A percentile compares a stretch with the other conserved stretches of the same genome.
These are phyloP conservation scores for Trachymyrmex cornetzi DNA, from an alignment of 1,140 invertebrate genomes.

Conservation along the genomic window DNA sequence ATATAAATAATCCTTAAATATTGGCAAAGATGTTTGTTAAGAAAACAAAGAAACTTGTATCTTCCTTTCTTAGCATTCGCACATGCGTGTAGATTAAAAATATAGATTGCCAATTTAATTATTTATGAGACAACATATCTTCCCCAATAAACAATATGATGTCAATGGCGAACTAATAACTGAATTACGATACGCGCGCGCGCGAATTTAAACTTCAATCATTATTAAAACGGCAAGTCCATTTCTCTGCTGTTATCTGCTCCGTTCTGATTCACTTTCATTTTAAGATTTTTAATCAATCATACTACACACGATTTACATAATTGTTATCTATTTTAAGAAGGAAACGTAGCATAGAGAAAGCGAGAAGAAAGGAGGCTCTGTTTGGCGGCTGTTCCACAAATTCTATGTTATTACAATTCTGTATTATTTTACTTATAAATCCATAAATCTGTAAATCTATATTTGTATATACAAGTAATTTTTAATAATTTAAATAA, in stretches of 20 bases:
- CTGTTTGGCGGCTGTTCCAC: slow-evolving; percentile 6
- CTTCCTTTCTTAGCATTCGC: slow-evolving; percentile 48
- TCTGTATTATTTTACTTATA: not conserved
- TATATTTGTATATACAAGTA: slow-evolving; percentile 11
- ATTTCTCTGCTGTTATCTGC: slow-evolving; percentile 6
- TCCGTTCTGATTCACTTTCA: not conserved
- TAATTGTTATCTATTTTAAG: slow-evolving; percentile 35
- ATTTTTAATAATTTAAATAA: slow-evolving; percentile 16
- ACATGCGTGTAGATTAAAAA: slow-evolving; percentile 43
- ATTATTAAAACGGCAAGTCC: slow-evolving; percentile 29
- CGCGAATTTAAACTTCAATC: slow-evolving; percentile 35
- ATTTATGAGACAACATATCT: slow-evolving; percentile 68
- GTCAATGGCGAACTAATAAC: slow-evolving; percentile 31
- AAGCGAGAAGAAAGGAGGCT: slow-evolving; percentile 22
- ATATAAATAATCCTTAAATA: slow-evolving; percentile 45
- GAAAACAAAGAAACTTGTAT: slow-evolving; percentile 14
- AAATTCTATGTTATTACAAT: slow-evolving; percentile 19
- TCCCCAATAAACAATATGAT: slow-evolving; percentile 39
- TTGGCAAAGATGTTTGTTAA: slow-evolving; percentile 26
- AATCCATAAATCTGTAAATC: not conserved
- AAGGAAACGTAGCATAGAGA: slow-evolving; percentile 46
- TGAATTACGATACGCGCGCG: not conserved
- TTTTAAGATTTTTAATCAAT: slow-evolving; percentile 10
- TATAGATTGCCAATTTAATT: slow-evolving; percentile 70
- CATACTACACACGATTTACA: slow-evolving; percentile 33